phyloP scores from a whole-genome alignment of 2,888 invertebrate genomes.

The Suillia variegata region DNA sequence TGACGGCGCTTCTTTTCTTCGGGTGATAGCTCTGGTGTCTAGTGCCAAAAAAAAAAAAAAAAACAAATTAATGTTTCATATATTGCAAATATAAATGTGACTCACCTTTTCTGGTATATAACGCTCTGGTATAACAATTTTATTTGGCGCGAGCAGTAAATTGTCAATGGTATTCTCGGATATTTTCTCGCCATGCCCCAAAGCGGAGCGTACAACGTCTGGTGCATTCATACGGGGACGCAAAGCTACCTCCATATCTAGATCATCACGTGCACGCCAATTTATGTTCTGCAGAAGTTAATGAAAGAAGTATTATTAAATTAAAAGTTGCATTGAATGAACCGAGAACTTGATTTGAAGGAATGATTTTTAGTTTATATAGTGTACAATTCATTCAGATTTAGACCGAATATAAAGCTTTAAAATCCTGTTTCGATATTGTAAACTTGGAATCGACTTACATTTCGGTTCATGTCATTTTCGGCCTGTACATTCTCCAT shows the following conservation, averaged over 20 bases:
- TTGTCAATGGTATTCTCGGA: constrained; percentile 82
- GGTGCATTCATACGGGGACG: constrained; percentile 78
- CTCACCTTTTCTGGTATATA: constrained; percentile 86
- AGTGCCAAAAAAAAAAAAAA: constrained; percentile 47
- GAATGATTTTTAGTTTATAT: too few relatives aligned
- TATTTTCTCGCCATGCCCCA: constrained; percentile 64
- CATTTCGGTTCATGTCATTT: constrained; percentile 62
- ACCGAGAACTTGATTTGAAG: too few relatives aligned
- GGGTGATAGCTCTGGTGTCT: constrained; percentile 81
- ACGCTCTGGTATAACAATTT: constrained; percentile 89
- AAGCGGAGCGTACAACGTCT: constrained; percentile 84
- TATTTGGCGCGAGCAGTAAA: constrained; percentile 83
- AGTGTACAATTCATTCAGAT: too few relatives aligned
- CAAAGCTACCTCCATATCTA: constrained; percentile 85
- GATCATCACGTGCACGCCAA: constrained; percentile 78
- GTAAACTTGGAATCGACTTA: constrained; percentile 33
- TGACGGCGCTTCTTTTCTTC: constrained; percentile 83
- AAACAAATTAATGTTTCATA: not conserved
- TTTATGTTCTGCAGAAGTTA: constrained; percentile 62
- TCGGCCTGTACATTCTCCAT: constrained; percentile 66
- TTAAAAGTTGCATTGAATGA: not conserved
- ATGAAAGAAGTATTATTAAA: not conserved
- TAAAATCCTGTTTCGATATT: too few relatives aligned
- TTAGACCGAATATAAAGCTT: too few relatives aligned
- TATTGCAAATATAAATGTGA: not conserved